phyloP scores from a whole-genome alignment of 2,797 vertebrate genomes.

The Chanos chanos region DNA sequence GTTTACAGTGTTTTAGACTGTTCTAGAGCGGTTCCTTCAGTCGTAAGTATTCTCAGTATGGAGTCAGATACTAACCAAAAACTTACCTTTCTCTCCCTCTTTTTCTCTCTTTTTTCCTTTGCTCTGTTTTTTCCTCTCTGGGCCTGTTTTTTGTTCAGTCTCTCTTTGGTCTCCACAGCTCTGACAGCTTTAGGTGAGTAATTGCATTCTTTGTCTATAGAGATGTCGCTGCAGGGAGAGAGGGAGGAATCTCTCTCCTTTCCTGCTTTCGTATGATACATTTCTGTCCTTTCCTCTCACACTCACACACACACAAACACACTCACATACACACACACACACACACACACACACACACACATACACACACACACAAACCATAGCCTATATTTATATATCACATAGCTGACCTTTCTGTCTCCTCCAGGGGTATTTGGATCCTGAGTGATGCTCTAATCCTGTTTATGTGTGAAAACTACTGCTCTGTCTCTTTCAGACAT shows the following conservation, averaged over 20 bases:
- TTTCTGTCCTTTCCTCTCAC: slow-evolving; percentile 12
- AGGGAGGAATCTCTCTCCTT: slow-evolving; percentile 11
- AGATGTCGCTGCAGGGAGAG: slow-evolving; percentile 4
- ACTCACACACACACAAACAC: slow-evolving; percentile 8
- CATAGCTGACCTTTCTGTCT: slow-evolving; percentile 35
- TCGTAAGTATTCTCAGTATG: too few relatives aligned
- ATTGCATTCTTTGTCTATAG: slow-evolving; percentile 26
- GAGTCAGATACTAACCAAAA: too few relatives aligned
- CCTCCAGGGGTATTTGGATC: background rate
- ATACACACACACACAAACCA: slow-evolving; percentile 22
- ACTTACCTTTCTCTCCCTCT: too few relatives aligned
- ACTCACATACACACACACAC: slow-evolving; percentile 8
- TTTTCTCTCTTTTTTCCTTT: too few relatives aligned
- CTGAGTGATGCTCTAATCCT: slow-evolving; percentile 12
- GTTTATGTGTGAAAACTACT: slow-evolving; percentile 8
- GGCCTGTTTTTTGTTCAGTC: background rate
- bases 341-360: slow-evolving; percentile 21
- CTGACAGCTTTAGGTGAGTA: background rate
- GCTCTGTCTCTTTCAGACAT: too few relatives aligned
- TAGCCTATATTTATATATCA: slow-evolving; percentile 16
- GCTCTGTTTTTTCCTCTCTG: background rate
- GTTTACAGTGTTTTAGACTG: too few relatives aligned
- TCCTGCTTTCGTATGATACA: slow-evolving; percentile 19
- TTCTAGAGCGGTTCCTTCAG: too few relatives aligned
- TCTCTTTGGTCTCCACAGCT: background rate